Base-by-base conservation (phyloP, 1,140 invertebrate genomes). In the Eciton burchellii region DNA sequence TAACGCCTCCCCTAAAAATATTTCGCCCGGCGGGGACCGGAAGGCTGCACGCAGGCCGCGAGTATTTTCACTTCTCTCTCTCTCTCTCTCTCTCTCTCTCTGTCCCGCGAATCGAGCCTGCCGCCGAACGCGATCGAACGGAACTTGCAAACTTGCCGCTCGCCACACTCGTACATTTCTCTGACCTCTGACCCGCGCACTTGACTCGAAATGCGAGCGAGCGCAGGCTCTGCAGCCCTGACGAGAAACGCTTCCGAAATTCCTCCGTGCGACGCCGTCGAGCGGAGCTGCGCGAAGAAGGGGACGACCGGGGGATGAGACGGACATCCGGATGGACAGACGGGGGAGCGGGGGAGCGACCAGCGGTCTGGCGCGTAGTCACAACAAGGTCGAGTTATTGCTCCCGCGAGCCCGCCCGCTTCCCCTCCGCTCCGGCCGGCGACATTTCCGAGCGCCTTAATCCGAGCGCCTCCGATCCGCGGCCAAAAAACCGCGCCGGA, bases 281-380 rank as follows among this genome's bases (percentile, higher is more conserved):
- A n/a, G n/a, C n/a, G n/a, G n/a, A n/a, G 49, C 74, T 79, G 74
- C 63, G 62, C 47, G 62, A 79, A 79, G 68, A 79, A 79, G 65
- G 45, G 49, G 77, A 68, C 16, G 56, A 2, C 12, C 16, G 56
- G 8, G 24, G 29, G 29, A 26, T 56, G 43, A 5, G n/a, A 16
- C 5, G 5, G n/a, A 43, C 12, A 47, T 29, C 76, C 19, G 52
- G 41, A 60, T 21, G 41, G 43, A 60, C 12, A 21, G 35, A 41
- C 9, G 57, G 35, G 81, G 72, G 81, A 83, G 81, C 54, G 77
- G 68, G 83, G 62, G 63, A 88, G 89, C 89, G 90, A 91, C 89
- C 89, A 91, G 90, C 90, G 90, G 90, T 91, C 91, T 91, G 89
- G 89, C 84, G 86, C 85, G 89, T 91, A 92, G 91, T 92, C 89